A percentile compares a stretch with the other conserved stretches of the same genome.
phyloP scores from a whole-genome alignment of 2,888 invertebrate species.

The Bibio marci region DNA sequence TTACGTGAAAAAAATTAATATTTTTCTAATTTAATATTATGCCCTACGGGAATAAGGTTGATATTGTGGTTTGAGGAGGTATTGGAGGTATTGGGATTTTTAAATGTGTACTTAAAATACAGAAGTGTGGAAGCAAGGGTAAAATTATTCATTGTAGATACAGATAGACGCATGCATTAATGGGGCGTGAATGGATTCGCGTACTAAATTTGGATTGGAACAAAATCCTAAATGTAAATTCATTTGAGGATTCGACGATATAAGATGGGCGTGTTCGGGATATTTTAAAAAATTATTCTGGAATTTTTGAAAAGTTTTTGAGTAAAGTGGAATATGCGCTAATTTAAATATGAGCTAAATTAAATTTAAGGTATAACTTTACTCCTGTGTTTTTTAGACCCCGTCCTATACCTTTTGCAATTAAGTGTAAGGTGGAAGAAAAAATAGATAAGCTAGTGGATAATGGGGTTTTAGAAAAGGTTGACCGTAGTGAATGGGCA shows the following conservation, averaged over 20 bases:
- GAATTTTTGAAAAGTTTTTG: constrained; percentile 4
- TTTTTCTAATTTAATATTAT: no score
- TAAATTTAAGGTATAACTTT: constrained; percentile 10
- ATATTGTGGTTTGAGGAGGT: no score
- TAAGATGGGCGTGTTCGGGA: neutral
- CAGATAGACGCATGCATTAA: constrained; percentile 13
- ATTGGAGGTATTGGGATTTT: no score
- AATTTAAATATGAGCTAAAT: constrained; percentile 7
- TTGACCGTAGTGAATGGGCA: constrained; percentile 17
- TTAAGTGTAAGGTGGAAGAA: constrained; percentile 9
- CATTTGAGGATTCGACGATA: neutral
- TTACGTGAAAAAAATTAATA: no score
- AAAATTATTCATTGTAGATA: no score
- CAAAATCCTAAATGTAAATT: neutral
- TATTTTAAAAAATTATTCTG: constrained; percentile 5
- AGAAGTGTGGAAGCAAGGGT: no score
- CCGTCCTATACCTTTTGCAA: constrained; percentile 13
- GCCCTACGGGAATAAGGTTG: no score
- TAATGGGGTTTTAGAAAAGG: constrained; percentile 11
- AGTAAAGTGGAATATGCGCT: constrained; percentile 6
- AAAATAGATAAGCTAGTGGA: constrained; percentile 11
- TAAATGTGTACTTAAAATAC: no score
- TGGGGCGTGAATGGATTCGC: constrained; percentile 14
- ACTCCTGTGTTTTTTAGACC: constrained; percentile 12
- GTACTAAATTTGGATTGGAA: constrained; percentile 12